Conservation (phyloP, 2,888 invertebrate species). For the Tipula confusa region DNA sequence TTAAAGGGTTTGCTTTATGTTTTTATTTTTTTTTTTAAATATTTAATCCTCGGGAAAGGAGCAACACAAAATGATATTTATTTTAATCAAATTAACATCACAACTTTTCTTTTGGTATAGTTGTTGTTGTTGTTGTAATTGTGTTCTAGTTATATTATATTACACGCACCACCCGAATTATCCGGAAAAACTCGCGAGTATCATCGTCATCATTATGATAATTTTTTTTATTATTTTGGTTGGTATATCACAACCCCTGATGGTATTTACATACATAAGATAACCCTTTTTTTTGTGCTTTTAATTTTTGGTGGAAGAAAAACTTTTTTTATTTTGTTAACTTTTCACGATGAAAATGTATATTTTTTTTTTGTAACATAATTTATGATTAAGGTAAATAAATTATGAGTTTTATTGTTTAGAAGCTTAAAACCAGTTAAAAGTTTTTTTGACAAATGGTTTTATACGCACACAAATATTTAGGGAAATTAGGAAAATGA, state of each 20-base stretch:
- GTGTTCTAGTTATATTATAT: neutral
- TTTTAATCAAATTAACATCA: conserved; percentile 29
- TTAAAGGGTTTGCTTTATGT: neutral
- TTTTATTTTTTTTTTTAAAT: neutral
- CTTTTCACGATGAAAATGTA: neutral
- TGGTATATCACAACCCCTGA: neutral
- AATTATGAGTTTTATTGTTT: conserved; percentile 20
- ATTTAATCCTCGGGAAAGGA: conserved; percentile 3
- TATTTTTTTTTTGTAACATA: conserved; percentile 13
- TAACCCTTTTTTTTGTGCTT: neutral
- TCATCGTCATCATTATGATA: neutral
- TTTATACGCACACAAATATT: neutral
- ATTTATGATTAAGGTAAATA: conserved; percentile 25
- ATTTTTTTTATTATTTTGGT: neutral
- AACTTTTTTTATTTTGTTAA: neutral
- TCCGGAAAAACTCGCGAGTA: neutral
- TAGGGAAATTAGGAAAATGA: too few species aligned
- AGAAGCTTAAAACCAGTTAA: neutral
- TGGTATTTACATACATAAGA: neutral
- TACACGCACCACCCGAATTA: neutral
- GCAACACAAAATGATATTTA: conserved; percentile 27
- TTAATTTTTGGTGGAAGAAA: neutral
- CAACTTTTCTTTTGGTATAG: neutral
- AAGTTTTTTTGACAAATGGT: neutral
- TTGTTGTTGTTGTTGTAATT: neutral